Percentiles rank a stretch among this genome's conserved stretches.
Evolutionary conservation across 2,888 invertebrate genomes (phyloP).

Genomic region (Chrysina gloriosa): DNA sequence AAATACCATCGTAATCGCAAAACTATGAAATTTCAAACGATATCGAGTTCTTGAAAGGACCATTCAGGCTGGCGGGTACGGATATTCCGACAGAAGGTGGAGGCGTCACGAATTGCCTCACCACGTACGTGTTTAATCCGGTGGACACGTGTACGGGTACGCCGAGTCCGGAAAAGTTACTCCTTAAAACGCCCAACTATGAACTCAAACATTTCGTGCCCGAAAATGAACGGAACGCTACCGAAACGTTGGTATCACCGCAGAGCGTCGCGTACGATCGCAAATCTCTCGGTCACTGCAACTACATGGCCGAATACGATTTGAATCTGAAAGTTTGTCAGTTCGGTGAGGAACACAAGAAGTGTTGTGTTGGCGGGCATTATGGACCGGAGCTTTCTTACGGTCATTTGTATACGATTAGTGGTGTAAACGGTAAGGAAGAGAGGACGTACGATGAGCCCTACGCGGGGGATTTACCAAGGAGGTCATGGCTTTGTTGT

Average conservation of each 20-base stretch:
- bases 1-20: background rate
- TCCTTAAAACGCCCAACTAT: slow-evolving; percentile 46
- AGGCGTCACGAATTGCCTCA: slow-evolving; percentile 62
- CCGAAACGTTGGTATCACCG: slow-evolving; percentile 52
- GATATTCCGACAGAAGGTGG: slow-evolving; percentile 52
- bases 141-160: slow-evolving; percentile 71
- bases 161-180: slow-evolving; percentile 68
- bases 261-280: slow-evolving; percentile 50
- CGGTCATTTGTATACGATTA: slow-evolving; percentile 67
- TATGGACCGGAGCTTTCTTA: slow-evolving; percentile 58
- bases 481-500: slow-evolving; percentile 67
- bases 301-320: slow-evolving; percentile 53
- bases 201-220: slow-evolving; percentile 43
- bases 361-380: slow-evolving; percentile 58
- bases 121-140: slow-evolving; percentile 70
- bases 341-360: slow-evolving; percentile 57
- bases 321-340: slow-evolving; percentile 52
- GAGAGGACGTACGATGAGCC: slow-evolving; percentile 65
- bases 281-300: slow-evolving; percentile 53
- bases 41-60: slow-evolving; percentile 38
- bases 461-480: slow-evolving; percentile 62
- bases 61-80: slow-evolving; percentile 61
- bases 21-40: slow-evolving; percentile 17
- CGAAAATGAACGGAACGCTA: slow-evolving; percentile 49
- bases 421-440: slow-evolving; percentile 61